Evolutionary conservation across 2,888 invertebrate species (phyloP).

Genomic region (Drosophila limbata): DNA sequence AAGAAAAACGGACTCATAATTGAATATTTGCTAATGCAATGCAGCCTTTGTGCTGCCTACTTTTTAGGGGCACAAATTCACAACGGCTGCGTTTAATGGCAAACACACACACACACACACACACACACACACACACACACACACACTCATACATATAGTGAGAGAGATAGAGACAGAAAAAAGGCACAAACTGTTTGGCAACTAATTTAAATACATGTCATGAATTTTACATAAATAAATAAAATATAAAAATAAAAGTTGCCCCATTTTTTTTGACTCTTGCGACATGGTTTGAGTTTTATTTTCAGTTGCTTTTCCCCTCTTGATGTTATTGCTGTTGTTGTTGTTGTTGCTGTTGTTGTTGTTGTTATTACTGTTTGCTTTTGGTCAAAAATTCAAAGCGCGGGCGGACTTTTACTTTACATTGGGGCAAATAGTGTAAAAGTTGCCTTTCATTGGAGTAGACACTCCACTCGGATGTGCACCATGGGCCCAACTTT

Average conservation of each 20-base stretch:
- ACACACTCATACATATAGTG: constrained; percentile 6
- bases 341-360: constrained; percentile 2
- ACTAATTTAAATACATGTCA: constrained; percentile 77
- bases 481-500: constrained; percentile 46
- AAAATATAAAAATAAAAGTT: constrained; percentile 46
- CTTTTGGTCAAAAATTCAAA: constrained; percentile 37
- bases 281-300: constrained; percentile 27
- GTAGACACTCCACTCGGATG: background rate
- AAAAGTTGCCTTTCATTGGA: constrained; percentile 4
- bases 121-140: constrained; percentile 4
- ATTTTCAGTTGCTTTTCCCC: constrained; percentile 1
- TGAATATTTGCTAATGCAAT: constrained; percentile 71
- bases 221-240: constrained; percentile 76
- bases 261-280: constrained; percentile 54
- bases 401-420: constrained; percentile 54
- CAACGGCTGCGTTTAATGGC: constrained; percentile 53
- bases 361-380: constrained; percentile 42
- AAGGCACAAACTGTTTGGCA: constrained; percentile 66
- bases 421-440: constrained; percentile 69
- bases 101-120: constrained; percentile 12
- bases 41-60: constrained; percentile 47
- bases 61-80: constrained; percentile 40
- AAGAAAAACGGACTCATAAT: constrained; percentile 55
- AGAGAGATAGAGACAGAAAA: constrained; percentile 28
- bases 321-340: background rate